Evolutionary conservation across 1,140 invertebrate genomes (phyloP), one percentile per base, ranked within the genome.

Genomic region (Cotesia vestalis): DNA sequence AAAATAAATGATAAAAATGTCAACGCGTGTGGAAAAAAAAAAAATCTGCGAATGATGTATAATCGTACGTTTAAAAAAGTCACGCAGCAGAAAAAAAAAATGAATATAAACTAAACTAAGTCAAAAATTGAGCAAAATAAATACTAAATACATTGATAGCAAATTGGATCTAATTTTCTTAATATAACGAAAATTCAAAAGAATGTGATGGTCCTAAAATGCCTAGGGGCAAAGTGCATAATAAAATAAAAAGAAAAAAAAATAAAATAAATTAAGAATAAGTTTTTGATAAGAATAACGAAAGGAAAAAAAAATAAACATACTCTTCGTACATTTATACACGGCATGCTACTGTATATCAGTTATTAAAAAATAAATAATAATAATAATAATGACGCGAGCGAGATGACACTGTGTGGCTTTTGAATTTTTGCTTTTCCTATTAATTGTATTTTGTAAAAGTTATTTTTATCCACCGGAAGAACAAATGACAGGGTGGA

Each of bases 141-240:
- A 14, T 20, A 55, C 8, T 14, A 46, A 46, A n/a, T 8, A 12
- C 11, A 20, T 36, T 2, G 20, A 38, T 63, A 12, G 62, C 1
- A 62, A 36, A 52, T 36, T 59, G 57, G 68, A 63, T 12, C 4
- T 3, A 60, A 72, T 46, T 9, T 59, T 60, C 12, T 40, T 34
- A 64, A 12, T 59, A 36, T 51, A 71, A 36, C 38, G 62, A 53
- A 35, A 64, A 70, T 27, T 11, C 8, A 5, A 60, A 20, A 36
- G 1, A 60, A 35, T 82, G 80, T 81, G 80, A 81, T 79, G 81
- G 80, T 79, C 72, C 77, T 81, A 80, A 82, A 70, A 77, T 78
- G 79, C 80, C 77, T 73, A 76, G 71, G 80, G 80, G 81, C 72
- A 62, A 83, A 81, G 81, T 82, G 81, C 81, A 81, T 83, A 81